Percentiles rank a stretch among this genome's conserved stretches.
phyloP scores from a whole-genome alignment of 2,113 vertebrate species.

The Bubalus kerabau region DNA sequence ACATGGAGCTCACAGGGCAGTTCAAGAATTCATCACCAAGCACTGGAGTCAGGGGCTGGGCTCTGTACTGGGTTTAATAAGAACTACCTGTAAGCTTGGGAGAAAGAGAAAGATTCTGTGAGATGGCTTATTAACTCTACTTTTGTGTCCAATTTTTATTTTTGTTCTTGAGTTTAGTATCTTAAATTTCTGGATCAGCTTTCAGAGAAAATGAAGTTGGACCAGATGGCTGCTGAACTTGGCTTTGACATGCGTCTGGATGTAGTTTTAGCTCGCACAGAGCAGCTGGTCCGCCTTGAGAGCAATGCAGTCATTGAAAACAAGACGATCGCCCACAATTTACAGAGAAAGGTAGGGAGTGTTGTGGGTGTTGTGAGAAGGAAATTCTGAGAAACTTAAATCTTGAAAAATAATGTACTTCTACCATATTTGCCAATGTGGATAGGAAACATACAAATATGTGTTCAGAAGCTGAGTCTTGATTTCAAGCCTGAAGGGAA shows the following conservation, averaged over 20 bases:
- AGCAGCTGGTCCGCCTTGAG: constrained; percentile 89
- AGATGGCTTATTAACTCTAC: neutral
- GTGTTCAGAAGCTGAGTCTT: neutral
- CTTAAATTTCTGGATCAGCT: constrained; percentile 89
- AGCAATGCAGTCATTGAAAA: constrained; percentile 84
- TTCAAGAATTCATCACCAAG: neutral
- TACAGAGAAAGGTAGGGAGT: constrained; percentile 89
- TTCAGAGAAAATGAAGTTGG: constrained; percentile 87
- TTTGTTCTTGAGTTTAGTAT: constrained; percentile 79
- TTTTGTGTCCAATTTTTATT: constrained; percentile 3
- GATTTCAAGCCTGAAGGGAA: neutral
- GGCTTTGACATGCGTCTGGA: constrained; percentile 91
- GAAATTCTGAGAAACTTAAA: neutral
- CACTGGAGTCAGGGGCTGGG: too few relatives aligned
- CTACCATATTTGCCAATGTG: neutral
- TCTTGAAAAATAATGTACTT: neutral
- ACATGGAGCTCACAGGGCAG: neutral
- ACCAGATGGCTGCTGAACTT: constrained; percentile 83
- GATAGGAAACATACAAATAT: neutral
- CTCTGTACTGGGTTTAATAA: neutral
- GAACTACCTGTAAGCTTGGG: neutral
- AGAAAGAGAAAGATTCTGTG: neutral
- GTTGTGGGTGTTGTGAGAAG: neutral
- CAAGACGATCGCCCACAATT: constrained; percentile 84
- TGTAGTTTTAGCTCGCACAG: constrained; percentile 82